These are phyloP conservation scores for Eustalomyia histrio DNA, from an alignment of 2,888 invertebrate species.

Conservation along the genomic window DNA sequence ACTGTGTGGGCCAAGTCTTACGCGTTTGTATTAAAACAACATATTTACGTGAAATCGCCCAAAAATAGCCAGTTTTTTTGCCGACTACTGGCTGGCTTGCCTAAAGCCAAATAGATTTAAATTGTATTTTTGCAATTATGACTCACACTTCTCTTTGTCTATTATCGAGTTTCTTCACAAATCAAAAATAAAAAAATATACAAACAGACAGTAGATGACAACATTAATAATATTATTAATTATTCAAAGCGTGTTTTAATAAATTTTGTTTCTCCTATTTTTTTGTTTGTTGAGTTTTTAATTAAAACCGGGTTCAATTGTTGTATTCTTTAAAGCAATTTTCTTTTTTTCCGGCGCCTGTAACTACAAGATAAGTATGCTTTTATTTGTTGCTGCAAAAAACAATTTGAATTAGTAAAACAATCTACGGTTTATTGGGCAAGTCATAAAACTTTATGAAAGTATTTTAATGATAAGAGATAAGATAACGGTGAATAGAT, in stretches of 20 bases:
- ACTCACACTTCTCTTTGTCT: slow-evolving; percentile 37
- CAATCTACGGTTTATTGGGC: too few species aligned
- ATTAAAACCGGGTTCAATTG: slow-evolving; percentile 1
- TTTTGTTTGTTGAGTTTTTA: neutral
- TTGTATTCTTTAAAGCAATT: neutral
- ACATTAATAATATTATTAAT: slow-evolving; percentile 2
- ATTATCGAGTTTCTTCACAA: slow-evolving; percentile 27
- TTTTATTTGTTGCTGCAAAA: too few species aligned
- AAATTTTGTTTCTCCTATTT: neutral
- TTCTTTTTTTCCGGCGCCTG: neutral
- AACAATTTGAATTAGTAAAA: too few species aligned
- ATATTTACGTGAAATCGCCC: slow-evolving; percentile 33
- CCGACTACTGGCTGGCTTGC: neutral
- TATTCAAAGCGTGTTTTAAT: neutral
- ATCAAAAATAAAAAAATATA: slow-evolving; percentile 24
- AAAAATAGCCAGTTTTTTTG: slow-evolving; percentile 28
- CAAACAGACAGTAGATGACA: slow-evolving; percentile 34
- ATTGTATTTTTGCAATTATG: slow-evolving; percentile 39
- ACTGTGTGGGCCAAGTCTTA: slow-evolving; percentile 48
- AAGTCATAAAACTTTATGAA: too few species aligned
- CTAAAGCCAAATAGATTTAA: slow-evolving; percentile 3
- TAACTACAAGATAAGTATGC: neutral
- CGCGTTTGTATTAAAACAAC: slow-evolving; percentile 5
- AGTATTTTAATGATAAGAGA: too few species aligned
- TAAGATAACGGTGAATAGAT: too few species aligned